Evolutionary conservation across 2,888 invertebrate genomes (phyloP).

Genomic region (Junonia oenone): DNA sequence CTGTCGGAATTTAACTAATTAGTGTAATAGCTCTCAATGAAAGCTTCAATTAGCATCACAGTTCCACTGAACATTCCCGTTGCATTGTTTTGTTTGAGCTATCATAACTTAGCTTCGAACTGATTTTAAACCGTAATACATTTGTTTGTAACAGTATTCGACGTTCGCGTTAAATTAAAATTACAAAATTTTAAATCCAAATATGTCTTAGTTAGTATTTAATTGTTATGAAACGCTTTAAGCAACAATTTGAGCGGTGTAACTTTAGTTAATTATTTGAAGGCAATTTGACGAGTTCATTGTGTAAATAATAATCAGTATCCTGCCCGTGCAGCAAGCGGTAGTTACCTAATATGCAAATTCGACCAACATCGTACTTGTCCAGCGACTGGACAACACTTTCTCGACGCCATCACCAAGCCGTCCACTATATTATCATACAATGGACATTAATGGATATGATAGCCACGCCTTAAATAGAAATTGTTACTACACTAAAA

Average conservation of each 20-base stretch:
- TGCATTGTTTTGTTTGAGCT: conserved; percentile 7
- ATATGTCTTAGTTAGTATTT: not conserved
- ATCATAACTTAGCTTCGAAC: conserved; percentile 1
- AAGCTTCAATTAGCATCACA: conserved; percentile 29
- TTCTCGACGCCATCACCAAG: conserved; percentile 48
- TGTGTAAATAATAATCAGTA: conserved; percentile 25
- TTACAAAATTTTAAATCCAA: not conserved
- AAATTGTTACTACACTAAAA: not conserved
- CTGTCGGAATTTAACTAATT: conserved; percentile 45
- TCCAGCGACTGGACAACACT: conserved; percentile 51
- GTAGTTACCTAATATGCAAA: conserved; percentile 62
- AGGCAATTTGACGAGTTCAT: conserved; percentile 7
- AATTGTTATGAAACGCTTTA: not conserved
- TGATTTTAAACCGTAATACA: not conserved
- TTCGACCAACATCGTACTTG: conserved; percentile 55
- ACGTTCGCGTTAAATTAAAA: not conserved
- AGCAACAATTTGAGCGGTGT: not conserved
- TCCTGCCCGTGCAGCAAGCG: conserved; percentile 24
- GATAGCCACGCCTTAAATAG: conserved; percentile 26
- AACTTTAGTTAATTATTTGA: conserved; percentile 3
- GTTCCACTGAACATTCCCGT: conserved; percentile 17
- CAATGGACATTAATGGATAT: conserved; percentile 53
- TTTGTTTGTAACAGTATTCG: not conserved
- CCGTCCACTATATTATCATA: conserved; percentile 50
- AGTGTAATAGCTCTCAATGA: conserved; percentile 37